Conservation (phyloP, 2,113 vertebrate species). For the Hippopotamus amphibius region DNA sequence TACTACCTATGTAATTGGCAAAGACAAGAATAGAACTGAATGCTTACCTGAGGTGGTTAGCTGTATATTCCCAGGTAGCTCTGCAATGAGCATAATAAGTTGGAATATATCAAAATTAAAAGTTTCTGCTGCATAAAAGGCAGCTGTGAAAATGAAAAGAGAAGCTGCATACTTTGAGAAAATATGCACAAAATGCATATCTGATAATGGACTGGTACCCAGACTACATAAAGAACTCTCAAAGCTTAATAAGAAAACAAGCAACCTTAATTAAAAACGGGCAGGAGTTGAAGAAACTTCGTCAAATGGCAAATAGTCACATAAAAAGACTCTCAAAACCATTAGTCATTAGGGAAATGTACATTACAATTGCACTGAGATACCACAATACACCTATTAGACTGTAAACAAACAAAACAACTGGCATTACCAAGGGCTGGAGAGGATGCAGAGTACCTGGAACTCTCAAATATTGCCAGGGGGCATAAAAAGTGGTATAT, state of each 20-base stretch:
- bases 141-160: neutral
- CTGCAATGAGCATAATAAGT: neutral
- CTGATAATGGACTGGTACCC: neutral
- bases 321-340: neutral
- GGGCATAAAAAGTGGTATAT: neutral
- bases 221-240: neutral
- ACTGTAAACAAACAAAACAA: neutral
- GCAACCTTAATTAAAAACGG: neutral
- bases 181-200: neutral
- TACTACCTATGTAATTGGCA: neutral
- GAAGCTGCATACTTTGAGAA: neutral
- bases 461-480: neutral
- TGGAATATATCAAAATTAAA: neutral
- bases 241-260: neutral
- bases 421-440: neutral
- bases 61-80: neutral
- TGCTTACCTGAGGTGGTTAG: neutral
- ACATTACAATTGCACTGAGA: neutral
- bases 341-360: neutral
- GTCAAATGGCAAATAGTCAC: neutral
- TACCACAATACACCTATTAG: neutral
- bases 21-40: neutral
- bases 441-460: neutral
- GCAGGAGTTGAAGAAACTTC: conserved; percentile 7
- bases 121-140: neutral